A percentile compares a stretch with the other conserved stretches of the same genome.
Evolutionary conservation across 1,140 invertebrate species (phyloP).

Genomic region (Dinothrombium tinctorium): DNA sequence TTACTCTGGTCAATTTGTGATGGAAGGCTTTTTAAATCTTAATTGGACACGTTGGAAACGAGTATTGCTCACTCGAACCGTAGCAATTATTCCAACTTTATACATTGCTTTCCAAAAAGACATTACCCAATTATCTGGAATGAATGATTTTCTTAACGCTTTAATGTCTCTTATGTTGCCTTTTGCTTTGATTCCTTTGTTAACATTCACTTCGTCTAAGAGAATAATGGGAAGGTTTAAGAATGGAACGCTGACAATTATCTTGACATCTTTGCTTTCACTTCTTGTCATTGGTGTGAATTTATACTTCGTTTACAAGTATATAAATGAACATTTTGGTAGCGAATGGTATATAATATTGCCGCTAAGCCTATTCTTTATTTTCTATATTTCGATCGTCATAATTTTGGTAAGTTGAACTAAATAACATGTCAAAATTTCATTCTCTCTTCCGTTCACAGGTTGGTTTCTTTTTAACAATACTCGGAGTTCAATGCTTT

Average conservation of each 20-base stretch:
- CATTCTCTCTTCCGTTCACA: conserved; percentile 2
- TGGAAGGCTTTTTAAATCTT: conserved; percentile 22
- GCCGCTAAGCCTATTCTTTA: conserved; percentile 3
- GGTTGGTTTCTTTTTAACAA: conserved; percentile 6
- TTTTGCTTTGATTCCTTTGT: conserved; percentile 9
- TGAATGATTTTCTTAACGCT: conserved; percentile 12
- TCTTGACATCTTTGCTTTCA: conserved; percentile 8
- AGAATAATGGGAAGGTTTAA: conserved; percentile 9
- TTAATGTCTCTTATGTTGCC: conserved; percentile 10
- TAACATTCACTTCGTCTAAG: conserved; percentile 9
- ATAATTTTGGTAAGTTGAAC: conserved; percentile 11
- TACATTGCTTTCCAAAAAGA: conserved; percentile 17
- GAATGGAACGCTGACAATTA: conserved; percentile 2
- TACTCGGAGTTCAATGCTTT: not conserved
- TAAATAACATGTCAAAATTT: not conserved
- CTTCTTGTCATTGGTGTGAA: conserved; percentile 11
- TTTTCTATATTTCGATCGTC: conserved; percentile 10
- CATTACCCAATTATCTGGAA: conserved; percentile 4
- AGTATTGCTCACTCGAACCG: conserved; percentile 19
- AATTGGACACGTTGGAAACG: conserved; percentile 24
- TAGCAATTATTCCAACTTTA: conserved; percentile 23
- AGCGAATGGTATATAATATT: not conserved
- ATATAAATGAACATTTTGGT: conserved; percentile 4
- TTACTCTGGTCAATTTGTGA: conserved; percentile 22
- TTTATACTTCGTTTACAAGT: conserved; percentile 9